Evolutionary conservation across 1,140 invertebrate genomes (phyloP).

Genomic region (Ceratoteleas bidentatus): DNA sequence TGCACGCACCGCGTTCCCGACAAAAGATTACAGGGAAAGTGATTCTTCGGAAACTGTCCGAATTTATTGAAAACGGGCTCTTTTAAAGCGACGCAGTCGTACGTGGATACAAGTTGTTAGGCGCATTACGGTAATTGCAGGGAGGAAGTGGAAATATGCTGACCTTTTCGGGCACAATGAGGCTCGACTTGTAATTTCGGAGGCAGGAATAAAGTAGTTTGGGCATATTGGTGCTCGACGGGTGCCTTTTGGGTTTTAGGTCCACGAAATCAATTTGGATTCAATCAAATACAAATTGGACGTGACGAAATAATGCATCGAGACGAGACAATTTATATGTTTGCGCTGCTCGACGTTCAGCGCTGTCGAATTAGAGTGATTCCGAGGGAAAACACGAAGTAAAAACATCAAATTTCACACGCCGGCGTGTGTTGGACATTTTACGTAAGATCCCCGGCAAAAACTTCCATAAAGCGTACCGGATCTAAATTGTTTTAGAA

Average conservation of each 20-base stretch:
- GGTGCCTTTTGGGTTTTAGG: neutral
- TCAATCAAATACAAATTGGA: neutral
- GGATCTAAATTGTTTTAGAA: no score
- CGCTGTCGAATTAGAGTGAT: no score
- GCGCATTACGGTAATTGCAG: conserved; percentile 19
- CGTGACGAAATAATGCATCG: no score
- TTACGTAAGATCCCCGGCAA: no score
- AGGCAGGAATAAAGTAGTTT: neutral
- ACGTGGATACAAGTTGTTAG: conserved; percentile 19
- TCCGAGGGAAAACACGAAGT: no score
- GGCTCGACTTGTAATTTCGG: neutral
- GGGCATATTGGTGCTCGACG: neutral
- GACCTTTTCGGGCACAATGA: neutral
- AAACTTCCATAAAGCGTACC: no score
- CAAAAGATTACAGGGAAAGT: conserved; percentile 55
- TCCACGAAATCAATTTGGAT: neutral
- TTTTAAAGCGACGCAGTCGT: conserved; percentile 14
- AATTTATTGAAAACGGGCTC: conserved; percentile 30
- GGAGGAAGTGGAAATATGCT: conserved; percentile 17
- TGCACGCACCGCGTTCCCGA: conserved; percentile 21
- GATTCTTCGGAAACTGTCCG: conserved; percentile 28
- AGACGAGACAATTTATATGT: no score
- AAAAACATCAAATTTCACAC: no score
- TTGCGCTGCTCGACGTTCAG: no score
- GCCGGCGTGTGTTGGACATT: no score